These are phyloP conservation scores for Julus scandinavius DNA, from an alignment of 2,888 invertebrate species.

Conservation along the genomic window DNA sequence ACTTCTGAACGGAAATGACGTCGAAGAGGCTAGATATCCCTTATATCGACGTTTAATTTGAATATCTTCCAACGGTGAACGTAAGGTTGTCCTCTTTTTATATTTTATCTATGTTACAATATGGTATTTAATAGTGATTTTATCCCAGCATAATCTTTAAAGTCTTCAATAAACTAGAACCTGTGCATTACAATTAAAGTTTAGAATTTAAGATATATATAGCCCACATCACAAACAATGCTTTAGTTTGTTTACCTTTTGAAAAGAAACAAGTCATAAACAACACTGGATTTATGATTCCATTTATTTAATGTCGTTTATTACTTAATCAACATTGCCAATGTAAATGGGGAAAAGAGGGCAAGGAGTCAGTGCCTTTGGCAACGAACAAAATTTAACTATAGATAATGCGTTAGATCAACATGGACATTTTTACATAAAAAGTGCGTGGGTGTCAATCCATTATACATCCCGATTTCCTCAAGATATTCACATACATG, in stretches of 20 bases:
- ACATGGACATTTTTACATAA: not conserved
- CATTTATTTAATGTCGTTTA: too few relatives aligned
- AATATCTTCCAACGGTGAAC: slow-evolving; percentile 9
- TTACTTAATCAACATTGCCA: not conserved
- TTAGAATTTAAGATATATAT: too few relatives aligned
- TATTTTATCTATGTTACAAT: not conserved
- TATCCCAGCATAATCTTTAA: too few relatives aligned
- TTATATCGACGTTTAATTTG: slow-evolving; percentile 53
- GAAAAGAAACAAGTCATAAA: too few relatives aligned
- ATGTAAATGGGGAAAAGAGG: not conserved
- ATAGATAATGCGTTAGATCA: not conserved
- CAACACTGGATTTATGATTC: too few relatives aligned
- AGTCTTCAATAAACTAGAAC: too few relatives aligned
- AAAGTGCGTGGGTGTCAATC: not conserved
- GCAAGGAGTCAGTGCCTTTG: not conserved
- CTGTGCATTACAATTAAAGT: too few relatives aligned
- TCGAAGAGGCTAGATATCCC: slow-evolving; percentile 48
- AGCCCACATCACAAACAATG: too few relatives aligned
- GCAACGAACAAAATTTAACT: not conserved
- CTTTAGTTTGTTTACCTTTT: too few relatives aligned
- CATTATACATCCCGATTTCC: not conserved
- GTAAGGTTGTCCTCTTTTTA: not conserved
- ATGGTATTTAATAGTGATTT: not conserved
- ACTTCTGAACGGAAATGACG: slow-evolving; percentile 53
- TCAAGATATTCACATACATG: not conserved